Conservation (phyloP, 2,113 vertebrate species). For the Carassius auratus region DNA sequence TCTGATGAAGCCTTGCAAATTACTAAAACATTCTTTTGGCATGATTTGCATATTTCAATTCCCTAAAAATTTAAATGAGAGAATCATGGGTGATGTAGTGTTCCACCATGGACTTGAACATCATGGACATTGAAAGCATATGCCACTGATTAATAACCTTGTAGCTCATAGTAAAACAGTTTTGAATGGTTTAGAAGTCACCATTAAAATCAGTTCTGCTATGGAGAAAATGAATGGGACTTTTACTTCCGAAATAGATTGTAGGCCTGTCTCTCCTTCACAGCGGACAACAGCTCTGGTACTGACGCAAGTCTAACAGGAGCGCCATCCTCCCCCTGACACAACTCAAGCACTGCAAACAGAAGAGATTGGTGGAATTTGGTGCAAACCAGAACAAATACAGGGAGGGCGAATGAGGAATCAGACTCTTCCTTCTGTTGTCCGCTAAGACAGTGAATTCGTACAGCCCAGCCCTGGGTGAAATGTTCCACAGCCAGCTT, state of each 20-base stretch:
- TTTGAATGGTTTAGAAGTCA: neutral
- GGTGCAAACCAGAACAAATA: conserved; percentile 92
- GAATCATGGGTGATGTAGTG: neutral
- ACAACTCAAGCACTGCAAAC: conserved; percentile 86
- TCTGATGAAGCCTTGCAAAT: neutral
- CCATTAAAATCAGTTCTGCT: neutral
- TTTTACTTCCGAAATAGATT: conserved; percentile 64
- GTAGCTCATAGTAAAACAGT: neutral
- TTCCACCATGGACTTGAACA: neutral
- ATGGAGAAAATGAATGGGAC: neutral
- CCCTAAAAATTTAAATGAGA: neutral
- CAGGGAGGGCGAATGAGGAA: conserved; percentile 80
- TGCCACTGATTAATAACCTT: too few species aligned
- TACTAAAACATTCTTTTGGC: neutral
- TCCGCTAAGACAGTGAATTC: conserved; percentile 84
- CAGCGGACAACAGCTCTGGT: conserved; percentile 76
- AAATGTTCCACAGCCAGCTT: conserved; percentile 87
- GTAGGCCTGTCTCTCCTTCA: conserved; percentile 88
- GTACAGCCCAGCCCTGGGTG: conserved; percentile 86
- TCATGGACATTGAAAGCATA: too few species aligned
- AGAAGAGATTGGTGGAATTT: conserved; percentile 84
- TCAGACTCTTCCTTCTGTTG: conserved; percentile 61
- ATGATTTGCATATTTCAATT: neutral
- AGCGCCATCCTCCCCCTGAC: conserved; percentile 83
- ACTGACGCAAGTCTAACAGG: conserved; percentile 75